These are phyloP conservation scores for Teleogryllus oceanicus DNA, from an alignment of 2,888 invertebrate species.

Conservation along the genomic window DNA sequence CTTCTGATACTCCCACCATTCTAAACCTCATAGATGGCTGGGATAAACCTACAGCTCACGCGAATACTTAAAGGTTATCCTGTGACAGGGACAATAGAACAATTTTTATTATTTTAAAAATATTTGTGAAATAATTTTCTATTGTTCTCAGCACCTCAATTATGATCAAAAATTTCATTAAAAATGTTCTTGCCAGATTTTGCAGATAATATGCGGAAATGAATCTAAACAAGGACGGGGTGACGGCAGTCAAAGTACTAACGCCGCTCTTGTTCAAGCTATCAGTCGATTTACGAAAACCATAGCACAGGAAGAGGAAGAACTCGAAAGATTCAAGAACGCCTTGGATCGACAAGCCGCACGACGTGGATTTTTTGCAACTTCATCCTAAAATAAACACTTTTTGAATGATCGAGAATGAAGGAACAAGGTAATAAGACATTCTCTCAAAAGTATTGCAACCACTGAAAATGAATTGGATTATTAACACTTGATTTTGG, in stretches of 20 bases:
- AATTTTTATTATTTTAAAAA: no score
- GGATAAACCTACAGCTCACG: no score
- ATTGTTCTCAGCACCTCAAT: background rate
- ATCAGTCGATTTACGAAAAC: conserved; percentile 64
- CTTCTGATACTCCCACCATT: no score
- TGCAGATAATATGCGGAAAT: conserved; percentile 62
- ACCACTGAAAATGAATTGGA: no score
- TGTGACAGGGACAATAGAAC: no score
- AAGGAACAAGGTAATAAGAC: no score
- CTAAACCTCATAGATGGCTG: no score
- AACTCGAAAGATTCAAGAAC: conserved; percentile 58
- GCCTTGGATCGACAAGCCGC: conserved; percentile 51
- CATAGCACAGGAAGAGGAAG: conserved; percentile 63
- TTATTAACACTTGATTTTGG: no score
- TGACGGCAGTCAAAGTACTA: conserved; percentile 45
- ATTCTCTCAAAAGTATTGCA: no score
- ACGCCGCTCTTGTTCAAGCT: conserved; percentile 57
- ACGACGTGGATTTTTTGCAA: conserved; percentile 67
- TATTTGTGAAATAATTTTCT: no score
- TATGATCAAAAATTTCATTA: background rate
- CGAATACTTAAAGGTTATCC: no score
- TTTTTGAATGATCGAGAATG: no score
- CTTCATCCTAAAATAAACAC: conserved; percentile 38
- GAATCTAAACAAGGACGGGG: conserved; percentile 48
- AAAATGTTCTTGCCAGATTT: conserved; percentile 40